These are phyloP conservation scores for Nylanderia fulva DNA, from an alignment of 1,140 invertebrate genomes.

Conservation along the genomic window DNA sequence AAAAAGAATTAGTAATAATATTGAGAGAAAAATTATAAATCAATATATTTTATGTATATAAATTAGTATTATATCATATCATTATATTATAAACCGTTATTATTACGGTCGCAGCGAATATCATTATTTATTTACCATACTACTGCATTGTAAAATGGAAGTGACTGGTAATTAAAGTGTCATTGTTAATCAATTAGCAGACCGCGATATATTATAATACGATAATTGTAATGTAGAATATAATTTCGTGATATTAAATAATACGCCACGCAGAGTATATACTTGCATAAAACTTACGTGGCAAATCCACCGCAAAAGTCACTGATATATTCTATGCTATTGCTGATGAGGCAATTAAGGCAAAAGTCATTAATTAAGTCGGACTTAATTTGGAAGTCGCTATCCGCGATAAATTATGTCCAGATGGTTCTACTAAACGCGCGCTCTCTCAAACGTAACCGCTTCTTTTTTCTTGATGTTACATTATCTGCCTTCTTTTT, in stretches of 20 bases:
- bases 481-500: constrained; percentile 53
- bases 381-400: not conserved
- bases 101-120: not conserved
- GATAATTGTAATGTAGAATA: constrained; percentile 34
- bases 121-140: not conserved
- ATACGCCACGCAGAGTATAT: not conserved
- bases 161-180: constrained; percentile 8
- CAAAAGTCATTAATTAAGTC: constrained; percentile 25
- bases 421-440: not conserved
- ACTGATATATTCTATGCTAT: not conserved
- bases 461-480: constrained; percentile 17
- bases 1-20: not conserved
- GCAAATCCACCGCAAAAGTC: too few species aligned
- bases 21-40: too few species aligned
- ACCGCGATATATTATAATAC: constrained; percentile 1
- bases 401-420: constrained; percentile 49
- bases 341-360: constrained; percentile 20
- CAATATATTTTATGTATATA: too few species aligned
- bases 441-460: not conserved
- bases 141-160: not conserved
- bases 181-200: constrained; percentile 30
- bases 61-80: too few species aligned
- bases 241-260: not conserved
- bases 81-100: constrained; percentile 7
- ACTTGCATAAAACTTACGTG: too few species aligned